Evolutionary conservation across 2,888 invertebrate species (phyloP).

Genomic region (Xanthia icteritia): DNA sequence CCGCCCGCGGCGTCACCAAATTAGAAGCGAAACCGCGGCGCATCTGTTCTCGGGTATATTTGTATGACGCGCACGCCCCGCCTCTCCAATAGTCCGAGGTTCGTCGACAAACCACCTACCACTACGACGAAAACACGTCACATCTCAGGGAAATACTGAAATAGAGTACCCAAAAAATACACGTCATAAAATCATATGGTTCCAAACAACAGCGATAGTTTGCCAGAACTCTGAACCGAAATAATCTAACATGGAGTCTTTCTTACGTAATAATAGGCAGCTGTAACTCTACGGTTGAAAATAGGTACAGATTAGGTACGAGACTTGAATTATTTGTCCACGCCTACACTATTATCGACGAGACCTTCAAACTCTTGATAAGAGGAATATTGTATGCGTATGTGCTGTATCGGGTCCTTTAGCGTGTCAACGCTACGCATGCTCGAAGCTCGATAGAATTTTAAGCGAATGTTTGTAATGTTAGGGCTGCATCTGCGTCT

Average conservation of each 20-base stretch:
- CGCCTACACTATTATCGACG: conserved; percentile 56
- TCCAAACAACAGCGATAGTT: conserved; percentile 67
- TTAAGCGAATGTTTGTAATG: conserved; percentile 72
- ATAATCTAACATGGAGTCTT: conserved; percentile 53
- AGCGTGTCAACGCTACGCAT: conserved; percentile 59
- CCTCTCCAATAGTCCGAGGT: conserved; percentile 74
- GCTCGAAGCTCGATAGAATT: conserved; percentile 52
- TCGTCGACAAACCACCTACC: conserved; percentile 77
- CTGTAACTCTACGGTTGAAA: conserved; percentile 39
- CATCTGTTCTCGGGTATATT: conserved; percentile 74
- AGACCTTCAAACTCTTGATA: conserved; percentile 76
- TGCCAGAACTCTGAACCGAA: conserved; percentile 64
- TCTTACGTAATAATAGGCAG: conserved; percentile 52
- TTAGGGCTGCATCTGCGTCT: no score
- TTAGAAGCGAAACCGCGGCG: conserved; percentile 83
- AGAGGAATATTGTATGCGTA: conserved; percentile 62
- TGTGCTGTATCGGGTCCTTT: conserved; percentile 48
- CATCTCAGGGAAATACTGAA: conserved; percentile 73
- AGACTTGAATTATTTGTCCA: conserved; percentile 45
- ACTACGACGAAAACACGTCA: conserved; percentile 74
- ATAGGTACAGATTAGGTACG: conserved; percentile 32
- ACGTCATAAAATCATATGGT: conserved; percentile 62
- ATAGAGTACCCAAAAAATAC: conserved; percentile 71
- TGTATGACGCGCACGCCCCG: conserved; percentile 85
- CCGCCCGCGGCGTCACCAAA: conserved; percentile 85